These are phyloP conservation scores for Tupaia tana DNA, from an alignment of 2,113 vertebrate genomes.

Conservation along the genomic window DNA sequence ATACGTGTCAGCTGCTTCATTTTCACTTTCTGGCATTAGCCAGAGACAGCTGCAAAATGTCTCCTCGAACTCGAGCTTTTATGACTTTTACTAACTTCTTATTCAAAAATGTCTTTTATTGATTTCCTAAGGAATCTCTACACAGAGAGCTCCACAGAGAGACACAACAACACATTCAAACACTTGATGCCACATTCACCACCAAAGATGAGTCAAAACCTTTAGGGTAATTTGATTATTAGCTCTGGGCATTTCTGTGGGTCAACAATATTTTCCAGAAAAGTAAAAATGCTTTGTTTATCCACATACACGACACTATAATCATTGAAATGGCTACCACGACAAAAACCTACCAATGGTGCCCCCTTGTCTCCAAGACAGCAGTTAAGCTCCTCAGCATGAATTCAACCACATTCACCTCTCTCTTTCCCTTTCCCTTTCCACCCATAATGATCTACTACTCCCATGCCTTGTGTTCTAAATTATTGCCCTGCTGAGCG, in stretches of 20 bases:
- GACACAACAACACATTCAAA: constrained; percentile 38
- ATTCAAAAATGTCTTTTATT: constrained; percentile 62
- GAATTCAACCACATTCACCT: not conserved
- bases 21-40: constrained; percentile 62
- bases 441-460: not conserved
- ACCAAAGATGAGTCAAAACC: not conserved
- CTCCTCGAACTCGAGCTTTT: constrained; percentile 67
- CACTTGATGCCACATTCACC: not conserved
- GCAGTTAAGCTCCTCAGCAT: not conserved
- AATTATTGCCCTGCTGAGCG: not conserved
- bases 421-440: not conserved
- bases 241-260: not conserved
- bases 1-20: constrained; percentile 61
- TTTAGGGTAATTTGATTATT: constrained; percentile 35
- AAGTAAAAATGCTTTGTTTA: constrained; percentile 10
- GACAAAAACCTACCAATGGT: not conserved
- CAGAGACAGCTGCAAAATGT: constrained; percentile 70
- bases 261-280: not conserved
- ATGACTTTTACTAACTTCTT: constrained; percentile 70
- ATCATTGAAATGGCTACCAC: not conserved
- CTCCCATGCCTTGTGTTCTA: not conserved
- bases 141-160: constrained; percentile 11
- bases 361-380: not conserved
- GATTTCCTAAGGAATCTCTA: constrained; percentile 62
- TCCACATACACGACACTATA: not conserved